Evolutionary conservation across 2,888 invertebrate species (phyloP), one percentile per base, ranked within the genome.

Genomic region (Chymomyza caudatula): DNA sequence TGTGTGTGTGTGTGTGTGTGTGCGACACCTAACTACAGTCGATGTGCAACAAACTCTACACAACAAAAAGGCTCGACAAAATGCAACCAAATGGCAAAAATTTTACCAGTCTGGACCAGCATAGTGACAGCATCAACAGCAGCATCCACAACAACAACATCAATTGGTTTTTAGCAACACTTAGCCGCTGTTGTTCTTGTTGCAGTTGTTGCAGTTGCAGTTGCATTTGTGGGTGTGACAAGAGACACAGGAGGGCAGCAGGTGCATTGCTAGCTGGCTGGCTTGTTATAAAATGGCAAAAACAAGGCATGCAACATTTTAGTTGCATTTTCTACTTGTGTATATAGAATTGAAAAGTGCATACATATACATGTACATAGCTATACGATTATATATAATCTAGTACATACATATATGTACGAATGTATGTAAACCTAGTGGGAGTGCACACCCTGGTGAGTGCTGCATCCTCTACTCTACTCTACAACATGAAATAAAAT

Each of bases 51-150:
- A 74, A 74, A 74, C 73, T 73, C 74, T 68, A 54, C 73, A 74
- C 69, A 64, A 59, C 62, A 76, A 76, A 71, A 76, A 76, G 51
- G 72, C 76, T 65, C 74, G 69, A 73, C 60, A 79, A 76, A 77
- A 77, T 77, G 79, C 80, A 80, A 80, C 78, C 84, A 76, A 83
- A 83, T 83, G 80, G 79, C 85, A 82, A 82, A 82, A 82, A 76
- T 82, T 79, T 85, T 79, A 72, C 78, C 80, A 82, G 83, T 80
- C 80, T 76, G 61, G 51, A 20, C 53, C 23, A 23, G 23, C 20
- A 20, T 25, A 22, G 49, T 62, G 54, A 43, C 67, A 47, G 54
- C 57, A 65, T 43, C 65, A 62, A 47, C 29, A 51, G 42, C 57
- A 58, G 68, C 64, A 65, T 43, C 65, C 58, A 47, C 29, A 51